Evolutionary conservation across 64 coral and sea anemone species (phyloP).

Genomic region (Pachyseris speciosa): DNA sequence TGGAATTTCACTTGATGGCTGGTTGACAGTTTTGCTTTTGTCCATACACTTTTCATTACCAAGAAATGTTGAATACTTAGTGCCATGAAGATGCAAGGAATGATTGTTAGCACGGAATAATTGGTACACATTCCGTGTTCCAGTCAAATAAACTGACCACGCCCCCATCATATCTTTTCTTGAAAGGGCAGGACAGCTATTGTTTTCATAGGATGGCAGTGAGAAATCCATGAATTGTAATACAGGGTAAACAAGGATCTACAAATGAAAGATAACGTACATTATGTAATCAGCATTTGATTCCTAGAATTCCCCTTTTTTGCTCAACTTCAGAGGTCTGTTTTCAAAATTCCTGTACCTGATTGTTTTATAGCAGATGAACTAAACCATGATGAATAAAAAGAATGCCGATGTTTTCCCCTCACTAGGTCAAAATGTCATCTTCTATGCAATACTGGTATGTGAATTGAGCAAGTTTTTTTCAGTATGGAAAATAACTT

Average conservation of each 20-base stretch:
- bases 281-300: too few relatives aligned
- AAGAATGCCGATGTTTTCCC: too few relatives aligned
- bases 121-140: conserved; percentile 1
- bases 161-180: background rate
- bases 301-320: too few relatives aligned
- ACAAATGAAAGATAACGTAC: background rate
- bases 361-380: too few relatives aligned
- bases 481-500: too few relatives aligned
- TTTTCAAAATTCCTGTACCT: too few relatives aligned
- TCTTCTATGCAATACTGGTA: too few relatives aligned
- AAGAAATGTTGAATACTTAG: conserved; percentile 47
- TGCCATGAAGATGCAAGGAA: conserved; percentile 34
- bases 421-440: too few relatives aligned
- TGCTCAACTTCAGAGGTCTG: too few relatives aligned
- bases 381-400: too few relatives aligned
- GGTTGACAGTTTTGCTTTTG: background rate
- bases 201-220: conserved; percentile 42
- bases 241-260: conserved; percentile 68
- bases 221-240: conserved; percentile 69
- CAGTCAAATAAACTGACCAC: conserved; percentile 51
- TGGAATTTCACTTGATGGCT: conserved; percentile 4
- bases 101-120: conserved; percentile 26
- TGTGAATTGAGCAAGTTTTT: too few relatives aligned
- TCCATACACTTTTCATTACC: background rate
- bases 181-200: background rate